Conservation (phyloP, 2,797 vertebrate genomes). For the Lutjanus campechanus region DNA sequence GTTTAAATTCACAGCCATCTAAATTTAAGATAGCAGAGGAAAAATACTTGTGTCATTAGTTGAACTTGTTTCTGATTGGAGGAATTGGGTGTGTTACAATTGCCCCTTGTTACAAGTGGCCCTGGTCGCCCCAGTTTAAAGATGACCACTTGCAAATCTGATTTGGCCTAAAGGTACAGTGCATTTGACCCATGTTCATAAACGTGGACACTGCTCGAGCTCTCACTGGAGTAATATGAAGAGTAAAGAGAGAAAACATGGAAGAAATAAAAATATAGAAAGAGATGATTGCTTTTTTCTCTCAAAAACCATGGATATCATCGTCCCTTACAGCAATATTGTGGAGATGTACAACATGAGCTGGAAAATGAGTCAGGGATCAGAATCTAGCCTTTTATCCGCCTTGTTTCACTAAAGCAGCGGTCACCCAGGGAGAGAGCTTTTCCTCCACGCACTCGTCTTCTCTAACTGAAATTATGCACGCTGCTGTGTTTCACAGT, state of each 20-base stretch:
- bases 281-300: slow-evolving; percentile 53
- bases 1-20: too few species aligned
- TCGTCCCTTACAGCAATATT: slow-evolving; percentile 76
- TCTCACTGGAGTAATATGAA: slow-evolving; percentile 44
- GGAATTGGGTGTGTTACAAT: too few species aligned
- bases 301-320: slow-evolving; percentile 69
- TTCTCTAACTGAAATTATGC: slow-evolving; percentile 60
- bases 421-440: slow-evolving; percentile 74
- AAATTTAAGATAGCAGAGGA: too few species aligned
- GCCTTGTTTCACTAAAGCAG: slow-evolving; percentile 84
- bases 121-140: background rate
- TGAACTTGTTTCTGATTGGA: too few species aligned
- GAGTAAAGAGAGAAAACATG: slow-evolving; percentile 20
- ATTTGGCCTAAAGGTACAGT: slow-evolving; percentile 30
- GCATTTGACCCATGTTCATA: slow-evolving; percentile 29
- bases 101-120: too few species aligned
- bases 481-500: slow-evolving; percentile 54
- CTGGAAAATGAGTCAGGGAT: slow-evolving; percentile 81
- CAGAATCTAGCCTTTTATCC: slow-evolving; percentile 80
- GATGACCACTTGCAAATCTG: slow-evolving; percentile 11
- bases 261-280: slow-evolving; percentile 52
- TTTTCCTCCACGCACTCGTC: slow-evolving; percentile 65
- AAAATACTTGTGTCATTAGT: too few species aligned
- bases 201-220: slow-evolving; percentile 20
- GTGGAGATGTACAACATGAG: slow-evolving; percentile 73